Base-by-base conservation (phyloP, 2,888 invertebrate genomes). In the Hyppa rectilinea region DNA sequence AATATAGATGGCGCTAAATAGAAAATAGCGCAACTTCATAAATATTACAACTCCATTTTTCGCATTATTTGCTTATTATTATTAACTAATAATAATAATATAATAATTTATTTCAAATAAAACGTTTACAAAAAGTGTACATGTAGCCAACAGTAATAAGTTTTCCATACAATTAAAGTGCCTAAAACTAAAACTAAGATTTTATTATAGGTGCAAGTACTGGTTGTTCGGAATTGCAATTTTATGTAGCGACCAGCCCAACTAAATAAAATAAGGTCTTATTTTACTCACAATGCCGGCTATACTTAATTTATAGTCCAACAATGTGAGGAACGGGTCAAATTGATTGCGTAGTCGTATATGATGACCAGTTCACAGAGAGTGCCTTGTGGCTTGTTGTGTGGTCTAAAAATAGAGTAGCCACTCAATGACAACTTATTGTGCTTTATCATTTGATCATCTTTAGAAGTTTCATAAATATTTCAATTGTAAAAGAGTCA, bases 261-360 rank as follows among this genome's bases (percentile, higher is more conserved):
- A n/a, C n/a, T n/a, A n/a, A n/a, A n/a, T n/a, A n/a, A n/a, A n/a
- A n/a, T n/a, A n/a, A n/a, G n/a, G n/a, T n/a, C 2, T 31, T 72
- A 50, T 29, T 47, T 3, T 23, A 50, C 52, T 58, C 14, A 43
- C 38, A 29, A 47, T 36, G 50, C 49, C 31, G 40, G 55, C 40
- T 49, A 70, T 62, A 63, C 64, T 73, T 78, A 79, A 82, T 71
- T 75, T 71, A 83, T 74, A 80, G 75, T 82, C 87, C 84, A 87
- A 89, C 89, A 90, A 90, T 89, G 88, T 88, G 87, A 82, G 79
- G 87, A 90, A 90, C 92, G 88, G 91, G 92, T 92, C 93, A 94
- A 95, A 94, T 93, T 94, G 93, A 94, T 93, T 93, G 94, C 93
- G 93, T 93, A 88, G 90, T 86, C 85, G 89, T 86, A 87, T 88